Base-by-base conservation (phyloP, 2,888 invertebrate species). In the Dichetophora obliterata region DNA sequence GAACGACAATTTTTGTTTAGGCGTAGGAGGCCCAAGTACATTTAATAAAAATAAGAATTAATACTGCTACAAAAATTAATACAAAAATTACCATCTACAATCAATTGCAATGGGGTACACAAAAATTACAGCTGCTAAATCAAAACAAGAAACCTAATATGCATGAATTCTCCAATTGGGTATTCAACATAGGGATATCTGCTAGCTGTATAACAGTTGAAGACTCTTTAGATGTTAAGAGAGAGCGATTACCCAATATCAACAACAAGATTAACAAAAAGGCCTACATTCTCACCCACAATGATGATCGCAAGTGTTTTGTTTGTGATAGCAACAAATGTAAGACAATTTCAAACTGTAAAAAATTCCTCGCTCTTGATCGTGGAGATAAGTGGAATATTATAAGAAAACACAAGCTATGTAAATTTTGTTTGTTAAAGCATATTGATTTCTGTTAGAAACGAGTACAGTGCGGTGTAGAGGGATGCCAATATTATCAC, bases 321-420 rank as follows among this genome's bases (percentile, higher is more conserved):
- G n/a, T n/a, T n/a, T n/a, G n/a, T n/a, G n/a, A n/a, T n/a, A 74
- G 61, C 48, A 16, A 68, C 1, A 54, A 76, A 9, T 76, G 76
- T 63, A 76, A 63, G 31, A 75, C 34, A 31, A 50, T 74, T 37
- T 0, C 52, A 19, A 78, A 22, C 27, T 74, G 77, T 27, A 61
- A 75, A 76, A 75, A 9, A n/a, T 75, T 74, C 61, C n/a, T 70
- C 16, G 69, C 75, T 52, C 70, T 69, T 48, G 77, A 77, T 68
- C 77, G 80, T 24, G 73, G 76, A 43, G 69, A 78, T 11, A 77
- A 63, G 69, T 79, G n/a, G n/a, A n/a, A n/a, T n/a, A n/a, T n/a
- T n/a, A n/a, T n/a, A n/a, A n/a, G n/a, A n/a, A n/a, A n/a, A 65
- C 11, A 34, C 5, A 19, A 74, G 6, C 27, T 79, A 31, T 79